Base-by-base conservation (phyloP, 2,888 invertebrate genomes). In the Microctonus hyperodae region DNA sequence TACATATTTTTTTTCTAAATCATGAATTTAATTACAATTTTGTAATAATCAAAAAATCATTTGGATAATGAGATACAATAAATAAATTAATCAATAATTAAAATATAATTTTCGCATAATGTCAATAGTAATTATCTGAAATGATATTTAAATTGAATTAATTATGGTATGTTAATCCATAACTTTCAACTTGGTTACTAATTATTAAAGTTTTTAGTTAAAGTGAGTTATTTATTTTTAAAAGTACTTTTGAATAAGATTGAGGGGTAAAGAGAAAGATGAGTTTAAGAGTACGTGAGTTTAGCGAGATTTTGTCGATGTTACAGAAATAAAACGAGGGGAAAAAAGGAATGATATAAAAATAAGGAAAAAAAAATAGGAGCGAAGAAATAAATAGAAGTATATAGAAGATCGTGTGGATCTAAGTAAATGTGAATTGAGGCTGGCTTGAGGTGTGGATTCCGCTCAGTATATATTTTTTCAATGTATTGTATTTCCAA, bases 401-500 rank as follows among this genome's bases (percentile, higher is more conserved):
- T 22, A 50, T 50, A 50, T 16, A 50, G 48, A 50, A n/a, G n/a
- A n/a, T n/a, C 25, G 53, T 23, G 23, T 53, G 37, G 37, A 37
- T 37, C 37, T 53, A 28, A 53, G 53, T 53, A 53, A 53, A 53
- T 53, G 53, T 13, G 53, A 28, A 53, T 53, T 53, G 53, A 28
- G 53, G 28, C 25, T 50, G 48, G 48, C 48, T 50, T 1, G 48
- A 50, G 28, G 28, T 53, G 28, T 28, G 28, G 53, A 53, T 53
- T 53, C 28, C 28, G 16, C 23, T n/a, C n/a, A 53, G 53, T 53
- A 53, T 53, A 37, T 37, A 53, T 53, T 28, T 53, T 28, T 53
- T 28, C 25, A 28, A 23, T 53, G 53, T 25, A 28, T 28, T 11
- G 53, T 11, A 53, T 53, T 28, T 53, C 28, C 28, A 53, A 53